A percentile compares a stretch with the other conserved stretches of the same genome.
These are phyloP conservation scores for Diprion similis DNA, from an alignment of 1,140 invertebrate genomes.

Conservation along the genomic window DNA sequence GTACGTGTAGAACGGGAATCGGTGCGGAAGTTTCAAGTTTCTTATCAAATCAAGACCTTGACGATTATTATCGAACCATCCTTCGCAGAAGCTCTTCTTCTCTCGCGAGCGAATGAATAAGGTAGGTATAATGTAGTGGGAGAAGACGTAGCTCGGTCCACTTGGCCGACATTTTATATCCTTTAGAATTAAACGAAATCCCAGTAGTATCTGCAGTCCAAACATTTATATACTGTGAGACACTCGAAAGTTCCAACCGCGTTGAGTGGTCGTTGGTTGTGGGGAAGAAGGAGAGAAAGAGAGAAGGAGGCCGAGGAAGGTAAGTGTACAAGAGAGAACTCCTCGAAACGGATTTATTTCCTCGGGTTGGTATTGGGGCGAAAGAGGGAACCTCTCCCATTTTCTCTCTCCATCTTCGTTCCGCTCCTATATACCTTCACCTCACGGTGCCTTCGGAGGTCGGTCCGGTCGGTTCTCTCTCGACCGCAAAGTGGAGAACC, in stretches of 20 bases:
- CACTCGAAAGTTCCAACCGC: neutral
- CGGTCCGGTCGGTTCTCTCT: neutral
- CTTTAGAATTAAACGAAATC: neutral
- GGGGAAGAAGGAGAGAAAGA: constrained; percentile 12
- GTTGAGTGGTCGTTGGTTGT: neutral
- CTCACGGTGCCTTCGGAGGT: neutral
- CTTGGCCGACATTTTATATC: neutral
- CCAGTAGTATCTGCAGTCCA: neutral
- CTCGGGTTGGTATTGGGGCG: neutral
- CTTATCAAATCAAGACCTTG: too few species aligned
- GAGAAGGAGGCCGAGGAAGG: constrained; percentile 21
- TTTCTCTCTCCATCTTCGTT: neutral
- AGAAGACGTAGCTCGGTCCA: too few species aligned
- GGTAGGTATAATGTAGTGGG: too few species aligned
- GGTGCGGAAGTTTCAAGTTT: too few species aligned
- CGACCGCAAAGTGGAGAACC: neutral
- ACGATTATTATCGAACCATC: too few species aligned
- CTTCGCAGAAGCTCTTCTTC: too few species aligned
- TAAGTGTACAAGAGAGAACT: constrained; percentile 19
- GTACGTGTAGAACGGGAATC: too few species aligned
- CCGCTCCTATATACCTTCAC: neutral
- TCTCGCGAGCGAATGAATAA: too few species aligned
- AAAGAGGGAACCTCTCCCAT: neutral
- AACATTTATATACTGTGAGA: constrained; percentile 1
- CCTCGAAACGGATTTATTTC: constrained; percentile 28